Base-by-base conservation (phyloP, 2,797 vertebrate species). In the Cossypha dichroa region DNA sequence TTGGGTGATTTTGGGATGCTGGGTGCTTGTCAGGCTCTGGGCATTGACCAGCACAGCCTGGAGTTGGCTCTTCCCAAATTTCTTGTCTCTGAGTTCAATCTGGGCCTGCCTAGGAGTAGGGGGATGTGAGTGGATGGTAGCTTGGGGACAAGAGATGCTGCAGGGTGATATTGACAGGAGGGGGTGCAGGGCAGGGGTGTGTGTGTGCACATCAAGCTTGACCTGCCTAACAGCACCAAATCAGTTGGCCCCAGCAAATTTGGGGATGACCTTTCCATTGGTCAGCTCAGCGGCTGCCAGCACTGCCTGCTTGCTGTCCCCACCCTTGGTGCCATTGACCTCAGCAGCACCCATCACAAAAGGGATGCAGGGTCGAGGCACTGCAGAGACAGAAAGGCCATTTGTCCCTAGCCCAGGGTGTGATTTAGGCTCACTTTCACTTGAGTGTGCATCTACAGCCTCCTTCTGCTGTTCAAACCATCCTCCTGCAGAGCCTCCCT, bases 121-220 rank as follows among this genome's bases (percentile, higher is more conserved):
- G 9, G 7, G 7, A 28, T 67, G 25, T 1, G 5, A 33, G 15
- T 2, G 0, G 2, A 3, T 8, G 25, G 22, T 25, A 38, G 11
- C 60, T 10, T 34, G 33, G 34, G 41, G 31, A 36, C 2, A 6
- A 67, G 67, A 58, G 33, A 13, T 49, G 45, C 38, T 73, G 15
- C 15, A 69, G 54, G 13, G n/a, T 81, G 29, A 22, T 1, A 2
- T 4, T 58, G 36, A 26, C 11, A 41, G 54, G 29, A 87, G 11
- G 5, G 45, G 15, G 21, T 13, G 19, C 6, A 2, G 34, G 43
- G 34, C 49, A 16, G 10, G 33, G 7, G 5, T 70, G 16, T 16
- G 60, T 83, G 52, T 14, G 4, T 16, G 26, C 2, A 1, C 2
- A 3, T 25, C 0, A 5, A 66, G 20, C 16, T 64, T 81, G 38